These are phyloP conservation scores for Brachionus plicatilis DNA, from an alignment of 1,140 invertebrate species.

Conservation along the genomic window DNA sequence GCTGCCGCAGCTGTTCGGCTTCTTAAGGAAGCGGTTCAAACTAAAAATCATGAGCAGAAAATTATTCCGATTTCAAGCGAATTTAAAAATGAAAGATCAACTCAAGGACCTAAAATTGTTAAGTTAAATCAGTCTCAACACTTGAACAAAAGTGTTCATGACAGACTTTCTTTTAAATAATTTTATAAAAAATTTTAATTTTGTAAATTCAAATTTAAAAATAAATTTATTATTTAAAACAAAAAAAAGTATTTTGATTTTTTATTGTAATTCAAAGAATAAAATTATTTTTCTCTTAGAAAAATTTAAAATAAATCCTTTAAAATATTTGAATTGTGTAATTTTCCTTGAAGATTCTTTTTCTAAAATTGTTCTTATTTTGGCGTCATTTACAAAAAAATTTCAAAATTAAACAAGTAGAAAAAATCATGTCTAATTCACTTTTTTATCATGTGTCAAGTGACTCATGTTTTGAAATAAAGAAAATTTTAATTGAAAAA, in stretches of 20 bases:
- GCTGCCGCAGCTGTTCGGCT: background rate
- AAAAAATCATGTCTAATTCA: background rate
- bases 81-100: background rate
- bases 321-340: too few species aligned
- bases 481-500: background rate
- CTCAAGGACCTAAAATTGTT: background rate
- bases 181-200: background rate
- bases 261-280: background rate
- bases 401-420: too few species aligned
- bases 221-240: background rate
- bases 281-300: too few species aligned
- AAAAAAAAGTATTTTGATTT: background rate
- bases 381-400: too few species aligned
- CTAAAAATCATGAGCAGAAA: background rate
- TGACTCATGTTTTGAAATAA: background rate
- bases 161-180: constrained; percentile 6
- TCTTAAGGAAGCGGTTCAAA: background rate
- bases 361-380: too few species aligned
- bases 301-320: too few species aligned
- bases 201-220: background rate
- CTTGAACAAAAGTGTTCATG: constrained; percentile 2
- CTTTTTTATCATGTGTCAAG: background rate
- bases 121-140: background rate
- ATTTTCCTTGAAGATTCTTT: too few species aligned
- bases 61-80: background rate